Evolutionary conservation across 1,140 invertebrate species (phyloP).

Genomic region (Drosophila athabasca): DNA sequence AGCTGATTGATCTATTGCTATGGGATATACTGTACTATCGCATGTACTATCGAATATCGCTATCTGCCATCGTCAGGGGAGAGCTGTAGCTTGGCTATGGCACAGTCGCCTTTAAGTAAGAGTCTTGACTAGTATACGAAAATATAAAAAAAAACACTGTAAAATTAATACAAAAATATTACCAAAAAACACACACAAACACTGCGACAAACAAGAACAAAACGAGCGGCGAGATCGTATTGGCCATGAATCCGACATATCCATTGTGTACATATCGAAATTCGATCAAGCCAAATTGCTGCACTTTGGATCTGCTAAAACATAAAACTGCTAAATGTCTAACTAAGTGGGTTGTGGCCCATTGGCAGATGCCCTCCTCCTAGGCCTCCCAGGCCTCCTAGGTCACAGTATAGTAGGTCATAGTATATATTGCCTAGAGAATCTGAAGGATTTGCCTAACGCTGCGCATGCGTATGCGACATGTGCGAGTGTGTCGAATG

Average conservation of each 20-base stretch:
- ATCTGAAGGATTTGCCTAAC: conserved; percentile 49
- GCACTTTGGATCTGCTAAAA: conserved; percentile 73
- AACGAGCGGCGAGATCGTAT: conserved; percentile 77
- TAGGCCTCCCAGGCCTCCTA: too few relatives aligned
- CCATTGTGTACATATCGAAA: conserved; percentile 15
- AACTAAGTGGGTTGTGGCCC: conserved; percentile 23
- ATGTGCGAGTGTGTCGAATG: conserved; percentile 83
- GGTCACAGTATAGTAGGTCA: too few relatives aligned
- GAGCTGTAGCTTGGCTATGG: conserved; percentile 72
- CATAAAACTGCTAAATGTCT: conserved; percentile 39
- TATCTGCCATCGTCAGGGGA: conserved; percentile 13
- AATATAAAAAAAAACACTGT: conserved; percentile 51
- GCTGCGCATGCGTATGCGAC: conserved; percentile 82
- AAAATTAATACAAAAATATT: conserved; percentile 16
- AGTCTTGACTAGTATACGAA: conserved; percentile 78
- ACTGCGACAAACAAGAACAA: conserved; percentile 63
- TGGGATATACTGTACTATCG: conserved; percentile 15
- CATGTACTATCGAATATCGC: not conserved
- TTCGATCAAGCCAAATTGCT: conserved; percentile 57
- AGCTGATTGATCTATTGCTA: conserved; percentile 50
- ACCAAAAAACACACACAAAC: conserved; percentile 40
- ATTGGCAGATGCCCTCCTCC: too few relatives aligned
- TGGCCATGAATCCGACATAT: conserved; percentile 42
- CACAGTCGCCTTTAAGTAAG: conserved; percentile 75
- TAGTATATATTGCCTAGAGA: conserved; percentile 21